Evolutionary conservation across 1,140 invertebrate species (phyloP), one percentile per base, ranked within the genome.

Genomic region (Oreohelix idahoensis): DNA sequence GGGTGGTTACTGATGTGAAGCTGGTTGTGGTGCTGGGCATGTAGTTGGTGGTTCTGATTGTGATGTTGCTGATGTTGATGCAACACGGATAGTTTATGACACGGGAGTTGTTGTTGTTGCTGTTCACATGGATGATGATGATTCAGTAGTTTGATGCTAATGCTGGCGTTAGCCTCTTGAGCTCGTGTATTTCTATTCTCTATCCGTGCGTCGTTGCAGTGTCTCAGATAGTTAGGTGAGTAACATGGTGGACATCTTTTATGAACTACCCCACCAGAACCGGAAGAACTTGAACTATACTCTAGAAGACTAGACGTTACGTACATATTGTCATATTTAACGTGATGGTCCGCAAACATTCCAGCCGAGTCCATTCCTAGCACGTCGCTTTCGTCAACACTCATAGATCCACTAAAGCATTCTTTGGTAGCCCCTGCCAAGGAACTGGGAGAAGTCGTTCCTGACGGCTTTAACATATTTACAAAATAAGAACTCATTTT

Each of bases 111-210:
- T n/a, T 71, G 80, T 75, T 74, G 80, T 77, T 77, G 79, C 71
- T 85, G 84, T 58, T 76, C 35, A 26, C 81, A 73, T 29, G 73
- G 80, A 26, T 75, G 80, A 23, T 69, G 75, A 66, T 83, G 79
- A 26, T 82, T 45, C 26, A 82, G 10, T 11, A 53, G 69, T 63
- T 82, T 82, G 0, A 75, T n/a, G 36, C 42, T 82, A 1, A 71
- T 38, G 29, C n/a, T 35, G 5, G 71, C 69, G n/a, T 23, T 45
- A 58, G 1, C 26, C 29, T 82, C 84, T 39, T 51, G 49, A 29
- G 45, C 49, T 38, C 69, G 75, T 17, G 80, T 53, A 75, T 71
- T 82, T 74, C 84, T 42, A 66, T 79, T 79, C 45, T 84, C 84
- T 32, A 39, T 63, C n/a, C 80, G 70, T 11, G 73, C 39, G 23